phyloP scores from a whole-genome alignment of 2,113 vertebrate species.

The Platichthys flesus region DNA sequence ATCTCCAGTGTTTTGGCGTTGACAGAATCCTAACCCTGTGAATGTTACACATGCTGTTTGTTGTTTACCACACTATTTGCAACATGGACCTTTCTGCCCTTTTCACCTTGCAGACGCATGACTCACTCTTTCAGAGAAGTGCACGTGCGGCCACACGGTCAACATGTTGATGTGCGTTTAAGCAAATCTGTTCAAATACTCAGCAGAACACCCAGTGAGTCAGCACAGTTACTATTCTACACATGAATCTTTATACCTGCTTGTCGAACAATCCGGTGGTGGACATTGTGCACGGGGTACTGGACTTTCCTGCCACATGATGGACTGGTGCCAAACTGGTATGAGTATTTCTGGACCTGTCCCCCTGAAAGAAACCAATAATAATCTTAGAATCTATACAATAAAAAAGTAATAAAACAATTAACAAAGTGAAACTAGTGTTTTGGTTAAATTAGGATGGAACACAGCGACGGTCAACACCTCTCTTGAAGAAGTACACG shows the following conservation, averaged over 20 bases:
- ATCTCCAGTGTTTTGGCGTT: not conserved
- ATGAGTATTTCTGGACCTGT: constrained; percentile 90
- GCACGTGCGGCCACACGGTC: constrained; percentile 12
- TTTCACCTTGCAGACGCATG: constrained; percentile 3
- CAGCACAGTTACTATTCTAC: not conserved
- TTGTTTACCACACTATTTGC: constrained; percentile 35
- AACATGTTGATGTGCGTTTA: not conserved
- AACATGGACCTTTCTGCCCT: not conserved
- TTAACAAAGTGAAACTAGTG: not conserved
- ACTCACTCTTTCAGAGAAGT: constrained; percentile 31
- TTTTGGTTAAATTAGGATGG: not conserved
- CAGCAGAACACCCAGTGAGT: not conserved
- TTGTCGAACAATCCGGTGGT: constrained; percentile 56
- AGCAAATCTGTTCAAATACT: not conserved
- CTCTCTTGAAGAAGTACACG: constrained; percentile 95
- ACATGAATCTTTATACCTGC: constrained; percentile 53
- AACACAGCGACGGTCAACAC: constrained; percentile 62
- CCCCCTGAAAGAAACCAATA: constrained; percentile 81
- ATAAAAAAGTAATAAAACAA: no score
- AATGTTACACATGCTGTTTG: fast-evolving
- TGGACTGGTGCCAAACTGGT: constrained; percentile 82
- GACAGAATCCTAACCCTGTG: not conserved
- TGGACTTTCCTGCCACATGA: constrained; percentile 79
- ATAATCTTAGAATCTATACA: not conserved
- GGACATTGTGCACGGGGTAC: constrained; percentile 62